Evolutionary conservation across 1,140 invertebrate species (phyloP).

Genomic region (Sipha flava): DNA sequence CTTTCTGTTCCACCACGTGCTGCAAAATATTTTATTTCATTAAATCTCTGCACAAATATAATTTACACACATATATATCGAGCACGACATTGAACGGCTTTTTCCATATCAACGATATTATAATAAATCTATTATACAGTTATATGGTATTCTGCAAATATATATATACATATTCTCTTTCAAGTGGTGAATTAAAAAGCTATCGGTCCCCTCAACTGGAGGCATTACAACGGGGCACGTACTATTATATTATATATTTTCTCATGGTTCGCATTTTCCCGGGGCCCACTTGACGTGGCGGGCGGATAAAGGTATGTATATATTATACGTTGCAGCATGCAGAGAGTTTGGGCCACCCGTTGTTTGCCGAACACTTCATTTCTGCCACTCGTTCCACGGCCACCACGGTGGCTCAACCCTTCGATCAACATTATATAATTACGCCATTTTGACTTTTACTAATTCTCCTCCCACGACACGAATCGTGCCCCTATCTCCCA

Average conservation of each 20-base stretch:
- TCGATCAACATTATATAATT: slow-evolving; percentile 11
- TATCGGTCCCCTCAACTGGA: background rate
- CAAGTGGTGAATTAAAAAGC: background rate
- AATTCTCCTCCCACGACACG: background rate
- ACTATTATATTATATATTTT: background rate
- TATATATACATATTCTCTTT: background rate
- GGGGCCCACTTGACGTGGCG: background rate
- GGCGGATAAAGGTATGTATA: background rate
- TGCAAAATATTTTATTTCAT: no score
- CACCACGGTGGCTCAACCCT: background rate
- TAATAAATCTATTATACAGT: no score
- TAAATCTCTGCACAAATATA: no score
- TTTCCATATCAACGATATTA: no score
- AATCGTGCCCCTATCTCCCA: background rate
- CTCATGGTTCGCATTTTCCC: background rate
- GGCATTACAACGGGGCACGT: background rate
- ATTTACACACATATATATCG: no score
- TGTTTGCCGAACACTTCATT: slow-evolving; percentile 30
- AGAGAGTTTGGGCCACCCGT: background rate
- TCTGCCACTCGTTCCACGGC: background rate
- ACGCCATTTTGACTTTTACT: slow-evolving; percentile 28
- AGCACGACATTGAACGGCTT: no score
- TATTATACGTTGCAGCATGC: background rate
- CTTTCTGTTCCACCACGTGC: no score
- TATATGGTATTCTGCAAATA: no score